Base-by-base conservation (phyloP, 1,140 invertebrate species). In the Drosophila mayri region DNA sequence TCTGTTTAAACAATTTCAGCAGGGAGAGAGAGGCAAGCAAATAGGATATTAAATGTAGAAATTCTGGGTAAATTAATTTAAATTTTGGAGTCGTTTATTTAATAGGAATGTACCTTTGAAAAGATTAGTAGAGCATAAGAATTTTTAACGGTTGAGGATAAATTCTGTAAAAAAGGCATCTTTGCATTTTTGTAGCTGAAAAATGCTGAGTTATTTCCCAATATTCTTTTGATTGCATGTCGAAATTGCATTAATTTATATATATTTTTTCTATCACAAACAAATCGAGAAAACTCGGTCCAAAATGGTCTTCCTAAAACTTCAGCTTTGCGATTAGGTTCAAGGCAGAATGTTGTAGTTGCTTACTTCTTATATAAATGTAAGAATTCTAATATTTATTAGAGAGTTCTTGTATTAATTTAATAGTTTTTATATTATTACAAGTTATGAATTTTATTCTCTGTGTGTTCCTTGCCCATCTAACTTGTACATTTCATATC, bases 401-500 rank as follows among this genome's bases (percentile, higher is more conserved):
- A 8, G 14, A 20, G 5, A 32, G 1, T 18, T 32, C 0, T 25
- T 3, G 4, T 25, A 25, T 25, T 25, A 25, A 25, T 25, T 25
- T 25, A 3, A 25, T 0, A 25, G 25, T 25, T 25, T 25, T 8
- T 10, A 14, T 14, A n/a, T n/a, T n/a, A n/a, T n/a, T n/a, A n/a
- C n/a, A n/a, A n/a, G n/a, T n/a, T n/a, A n/a, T n/a, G n/a, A n/a
- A n/a, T n/a, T n/a, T 37, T 20, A 52, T 20, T 14, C 7, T 3
- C 30, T 22, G 12, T 22, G 18, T 10, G 5, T n/a, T 4, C 38
- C 35, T 35, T 18, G 3, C 20, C 9, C 9, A 37, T 28, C 11
- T 11, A 25, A 8, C 1, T 8, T 46, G 12, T 25, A 38, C 37
- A 55, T 55, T 38, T 68, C 67, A 41, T 54, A 58, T 25, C 32